Evolutionary conservation across 1,140 invertebrate genomes (phyloP), one percentile per base, ranked within the genome.

Genomic region (Hestina assimilis): DNA sequence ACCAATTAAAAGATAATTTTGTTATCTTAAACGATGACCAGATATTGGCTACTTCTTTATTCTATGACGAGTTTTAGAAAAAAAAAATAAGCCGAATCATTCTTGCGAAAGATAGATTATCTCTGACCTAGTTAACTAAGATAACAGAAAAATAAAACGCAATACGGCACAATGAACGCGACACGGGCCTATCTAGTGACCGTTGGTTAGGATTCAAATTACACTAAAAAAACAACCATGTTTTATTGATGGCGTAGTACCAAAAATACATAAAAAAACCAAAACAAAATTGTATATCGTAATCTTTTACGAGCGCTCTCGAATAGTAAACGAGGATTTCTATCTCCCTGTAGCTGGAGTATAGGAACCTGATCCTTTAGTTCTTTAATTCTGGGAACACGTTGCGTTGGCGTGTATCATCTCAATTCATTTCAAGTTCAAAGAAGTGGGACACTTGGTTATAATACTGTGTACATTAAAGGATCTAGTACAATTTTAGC

Each of bases 261-360:
- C n/a, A 74, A 69, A 70, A 72, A 69, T 74, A 56, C 79, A 31
- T 5, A 38, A 83, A 84, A 87, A 87, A 79, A 85, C 70, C 77
- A 83, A 78, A 87, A 87, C 83, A 85, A 73, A 75, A 83, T 85
- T 83, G 85, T 85, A 72, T 83, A 57, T 69, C 72, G 72, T 81
- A 85, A 81, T 77, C 73, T 65, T 83, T 81, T 83, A 87, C 79
- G 81, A 84, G 72, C 72, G 66, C 51, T 67, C 64, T 75, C 70
- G 60, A 73, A 79, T 83, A 83, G 80, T 82, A 83, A 82, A 75
- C 11, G 79, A 81, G 59, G n/a, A 60, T 24, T 7, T 31, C 29
- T 28, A 21, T 61, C 63, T 40, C 43, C 31, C 19, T 70, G 46
- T 54, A 23, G 14, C 52, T 59, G 40, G 11, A 41, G 54, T 35